These are phyloP conservation scores for Plagiodera versicolora DNA, from an alignment of 2,888 invertebrate species.

Conservation along the genomic window DNA sequence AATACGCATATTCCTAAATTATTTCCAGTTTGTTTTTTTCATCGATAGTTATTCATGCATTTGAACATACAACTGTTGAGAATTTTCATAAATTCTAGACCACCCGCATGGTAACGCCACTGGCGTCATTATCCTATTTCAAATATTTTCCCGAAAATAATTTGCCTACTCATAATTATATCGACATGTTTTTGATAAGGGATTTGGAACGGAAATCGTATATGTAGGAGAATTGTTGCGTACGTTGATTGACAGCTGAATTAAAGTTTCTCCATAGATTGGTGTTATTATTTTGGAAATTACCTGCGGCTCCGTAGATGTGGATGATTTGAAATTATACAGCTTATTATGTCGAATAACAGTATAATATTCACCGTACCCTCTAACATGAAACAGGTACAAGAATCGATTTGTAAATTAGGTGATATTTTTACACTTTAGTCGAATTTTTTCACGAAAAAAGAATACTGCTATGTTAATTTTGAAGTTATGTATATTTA, in stretches of 20 bases:
- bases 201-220: constrained; percentile 12
- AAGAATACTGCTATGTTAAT: too few relatives aligned
- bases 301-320: constrained; percentile 2
- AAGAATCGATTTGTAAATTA: too few relatives aligned
- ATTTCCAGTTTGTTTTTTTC: too few relatives aligned
- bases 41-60: too few relatives aligned
- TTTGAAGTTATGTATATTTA: too few relatives aligned
- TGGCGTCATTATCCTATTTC: constrained; percentile 37
- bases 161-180: constrained; percentile 32
- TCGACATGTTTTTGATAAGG: constrained; percentile 26
- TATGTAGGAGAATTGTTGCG: constrained; percentile 1
- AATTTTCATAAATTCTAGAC: too few relatives aligned
- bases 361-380: not conserved
- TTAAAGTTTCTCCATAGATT: constrained; percentile 20
- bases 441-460: too few relatives aligned
- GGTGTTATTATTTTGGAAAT: constrained; percentile 19
- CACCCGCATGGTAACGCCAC: constrained; percentile 17
- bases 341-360: not conserved
- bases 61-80: too few relatives aligned
- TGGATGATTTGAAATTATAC: constrained; percentile 2
- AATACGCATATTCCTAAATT: too few relatives aligned
- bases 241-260: constrained; percentile 34
- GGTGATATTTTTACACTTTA: too few relatives aligned
- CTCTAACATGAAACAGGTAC: not conserved
- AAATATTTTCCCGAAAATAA: constrained; percentile 25